Evolutionary conservation across 2,113 vertebrate genomes (phyloP).

Genomic region (Cryptotis parvus): DNA sequence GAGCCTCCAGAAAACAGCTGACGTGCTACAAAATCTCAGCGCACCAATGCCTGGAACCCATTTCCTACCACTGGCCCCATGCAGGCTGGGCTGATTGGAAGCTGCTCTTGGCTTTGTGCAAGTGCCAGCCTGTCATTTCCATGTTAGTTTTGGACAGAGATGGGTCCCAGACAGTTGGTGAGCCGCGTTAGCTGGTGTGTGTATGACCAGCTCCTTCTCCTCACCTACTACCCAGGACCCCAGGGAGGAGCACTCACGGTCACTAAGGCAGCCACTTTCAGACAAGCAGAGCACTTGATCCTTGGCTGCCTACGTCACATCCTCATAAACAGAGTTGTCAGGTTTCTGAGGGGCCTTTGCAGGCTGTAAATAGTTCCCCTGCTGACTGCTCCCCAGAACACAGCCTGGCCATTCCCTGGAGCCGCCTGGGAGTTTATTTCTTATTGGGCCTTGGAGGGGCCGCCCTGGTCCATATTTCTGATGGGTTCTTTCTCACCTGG

Average conservation of each 20-base stretch:
- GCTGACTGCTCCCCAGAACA: slow-evolving; percentile 24
- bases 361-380: slow-evolving; percentile 82
- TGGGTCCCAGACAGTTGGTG: neutral
- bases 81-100: neutral
- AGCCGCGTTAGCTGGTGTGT: slow-evolving; percentile 44
- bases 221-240: too few species aligned
- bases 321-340: slow-evolving; percentile 87
- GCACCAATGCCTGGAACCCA: rapidly evolving
- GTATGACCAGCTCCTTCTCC: slow-evolving; percentile 70
- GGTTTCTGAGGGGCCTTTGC: slow-evolving; percentile 85
- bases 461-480: neutral
- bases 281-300: slow-evolving; percentile 74
- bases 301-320: slow-evolving; percentile 78
- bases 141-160: slow-evolving; percentile 7
- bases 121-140: slow-evolving; percentile 49
- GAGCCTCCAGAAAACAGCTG: neutral
- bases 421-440: neutral
- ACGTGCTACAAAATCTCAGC: neutral
- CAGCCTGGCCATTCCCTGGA: neutral
- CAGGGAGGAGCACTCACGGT: slow-evolving; percentile 78
- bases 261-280: slow-evolving; percentile 81
- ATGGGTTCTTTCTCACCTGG: slow-evolving; percentile 22
- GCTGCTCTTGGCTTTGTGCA: neutral
- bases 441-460: neutral
- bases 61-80: neutral